Evolutionary conservation across 2,888 invertebrate species (phyloP), one percentile per base, ranked within the genome.

Genomic region (Halictus ligatus): DNA sequence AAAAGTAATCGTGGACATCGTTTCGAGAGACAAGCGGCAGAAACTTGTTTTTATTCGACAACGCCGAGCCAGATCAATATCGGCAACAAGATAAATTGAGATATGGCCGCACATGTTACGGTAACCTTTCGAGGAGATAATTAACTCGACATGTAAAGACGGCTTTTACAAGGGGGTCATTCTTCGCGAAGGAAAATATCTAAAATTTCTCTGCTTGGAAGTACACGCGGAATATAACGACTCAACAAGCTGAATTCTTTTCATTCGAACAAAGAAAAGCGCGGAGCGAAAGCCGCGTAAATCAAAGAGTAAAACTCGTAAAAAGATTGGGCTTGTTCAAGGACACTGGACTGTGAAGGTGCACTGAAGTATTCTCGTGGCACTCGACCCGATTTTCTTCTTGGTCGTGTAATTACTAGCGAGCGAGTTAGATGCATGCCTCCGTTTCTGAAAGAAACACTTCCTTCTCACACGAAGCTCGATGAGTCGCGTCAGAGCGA

Each of bases 321-420:
- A 73, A 78, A 75, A 82, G 81, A 85, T 81, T 80, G 75, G 76
- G 75, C 72, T 71, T 84, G 76, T 75, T 81, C 73, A 78, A 89
- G 86, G 69, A 86, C 80, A 79, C 86, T 85, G 74, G 69, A 85
- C 54, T 58, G 64, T 64, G 64, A 75, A 81, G 83, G 80, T 80
- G 82, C 43, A 71, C 80, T 73, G 81, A 84, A 89, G 89, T 73
- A 86, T 88, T 89, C 88, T 85, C 79, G 54, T 78, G 74, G 29
- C 83, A 84, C 91, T 90, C 84, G 90, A 91, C 89, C 91, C 79
- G 88, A 85, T 86, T 89, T 88, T 75, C 50, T 81, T 72, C 75
- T 58, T 25, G 69, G 46, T 64, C 43, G 73, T 58, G 58, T 84
- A 82, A 83, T 85, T 85, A 80, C 78, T 79, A 67, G 18, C 48